A percentile compares a stretch with the other conserved stretches of the same genome.
These are phyloP conservation scores for Bambusicola thoracicus DNA, from an alignment of 2,113 vertebrate species.

Conservation along the genomic window DNA sequence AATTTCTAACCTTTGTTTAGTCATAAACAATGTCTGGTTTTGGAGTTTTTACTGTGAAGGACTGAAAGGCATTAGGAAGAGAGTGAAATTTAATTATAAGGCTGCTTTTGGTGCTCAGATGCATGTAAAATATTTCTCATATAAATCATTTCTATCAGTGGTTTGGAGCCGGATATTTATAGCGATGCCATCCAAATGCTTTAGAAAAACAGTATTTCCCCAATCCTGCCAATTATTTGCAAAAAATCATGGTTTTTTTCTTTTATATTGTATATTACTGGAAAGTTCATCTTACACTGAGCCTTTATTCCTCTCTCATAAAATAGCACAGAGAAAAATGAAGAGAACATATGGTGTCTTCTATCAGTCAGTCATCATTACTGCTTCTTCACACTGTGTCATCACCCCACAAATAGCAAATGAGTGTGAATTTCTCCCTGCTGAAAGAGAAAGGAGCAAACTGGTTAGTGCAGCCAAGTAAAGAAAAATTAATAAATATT, in stretches of 20 bases:
- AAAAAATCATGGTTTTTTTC: background rate
- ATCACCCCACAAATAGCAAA: constrained; percentile 72
- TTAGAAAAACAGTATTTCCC: background rate
- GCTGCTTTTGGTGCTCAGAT: background rate
- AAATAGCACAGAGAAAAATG: constrained; percentile 48
- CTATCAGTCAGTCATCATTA: constrained; percentile 69
- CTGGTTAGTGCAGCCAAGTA: constrained; percentile 24
- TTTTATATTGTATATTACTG: background rate
- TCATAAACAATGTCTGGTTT: background rate
- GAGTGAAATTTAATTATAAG: background rate
- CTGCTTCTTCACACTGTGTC: constrained; percentile 57
- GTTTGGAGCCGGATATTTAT: constrained; percentile 15
- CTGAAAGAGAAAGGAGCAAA: constrained; percentile 26
- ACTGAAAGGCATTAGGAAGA: background rate
- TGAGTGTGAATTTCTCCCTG: constrained; percentile 58
- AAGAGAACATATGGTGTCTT: constrained; percentile 73
- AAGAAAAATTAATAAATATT: constrained; percentile 42
- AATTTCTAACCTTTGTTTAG: constrained; percentile 28
- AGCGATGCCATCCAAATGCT: background rate
- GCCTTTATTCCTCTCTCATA: constrained; percentile 55
- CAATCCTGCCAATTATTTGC: constrained; percentile 11
- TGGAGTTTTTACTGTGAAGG: background rate
- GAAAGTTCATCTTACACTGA: constrained; percentile 16
- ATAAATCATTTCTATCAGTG: background rate
- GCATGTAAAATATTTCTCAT: background rate